Evolutionary conservation across 2,113 vertebrate genomes (phyloP), one percentile per base, ranked within the genome.

Genomic region (Murina feae): DNA sequence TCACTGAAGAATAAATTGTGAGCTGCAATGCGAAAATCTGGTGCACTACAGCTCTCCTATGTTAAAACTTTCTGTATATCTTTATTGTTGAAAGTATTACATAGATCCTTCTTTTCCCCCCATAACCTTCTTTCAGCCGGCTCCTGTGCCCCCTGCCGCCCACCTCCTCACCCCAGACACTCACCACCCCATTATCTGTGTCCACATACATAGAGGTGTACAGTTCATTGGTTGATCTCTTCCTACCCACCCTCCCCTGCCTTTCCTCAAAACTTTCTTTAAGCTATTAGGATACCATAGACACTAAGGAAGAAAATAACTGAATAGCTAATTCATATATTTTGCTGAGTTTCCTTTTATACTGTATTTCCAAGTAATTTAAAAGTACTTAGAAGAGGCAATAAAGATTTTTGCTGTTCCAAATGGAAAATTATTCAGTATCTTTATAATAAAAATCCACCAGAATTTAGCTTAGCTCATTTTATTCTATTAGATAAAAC

Each of bases 401-500:
- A 81, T 89, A 39, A 89, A 65, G 44, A 78, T 17, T 93, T 91
- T 89, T 93, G 21, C 49, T 93, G 35, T 51, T 89, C 18, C 76
- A 49, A 42, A 14, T 35, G 39, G 84, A 82, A 94, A 95, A 87
- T 78, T 74, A 86, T 86, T 93, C 49, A 83, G 9, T 89, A 28
- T 82, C 32, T 81, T 91, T 65, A 69, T 75, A 53, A 85, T 92
- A 85, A 88, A 90, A 4, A 93, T 90, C 58, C 84, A 78, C 23
- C n/a, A 84, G 39, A 91, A 94, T 92, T 95, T 90, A 90, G 39
- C n/a, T 89, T 89, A 82, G 60, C 68, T 91, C 47, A 76, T 84
- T 89, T 91, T 91, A 89, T 71, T 89, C 76, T 84, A 80, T 90
- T 92, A 84, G 88, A 83, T 23, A 74, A 79, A 68, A 66, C 17